These are phyloP conservation scores for Heliconius melpomene DNA, from an alignment of 1,140 invertebrate species.

Conservation along the genomic window DNA sequence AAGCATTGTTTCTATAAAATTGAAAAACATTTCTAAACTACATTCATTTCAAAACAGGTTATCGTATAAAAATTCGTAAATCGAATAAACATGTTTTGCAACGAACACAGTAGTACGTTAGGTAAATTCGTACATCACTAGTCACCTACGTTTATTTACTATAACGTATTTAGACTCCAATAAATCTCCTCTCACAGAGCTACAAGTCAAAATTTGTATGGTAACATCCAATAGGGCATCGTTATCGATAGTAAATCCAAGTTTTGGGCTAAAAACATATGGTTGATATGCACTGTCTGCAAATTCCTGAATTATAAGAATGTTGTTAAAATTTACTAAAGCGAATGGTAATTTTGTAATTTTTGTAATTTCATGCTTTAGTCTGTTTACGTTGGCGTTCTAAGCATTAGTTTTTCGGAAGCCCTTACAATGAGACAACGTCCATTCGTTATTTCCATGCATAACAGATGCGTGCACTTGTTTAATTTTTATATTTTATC, in stretches of 20 bases:
- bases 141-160: slow-evolving; percentile 77
- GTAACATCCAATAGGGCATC: slow-evolving; percentile 62
- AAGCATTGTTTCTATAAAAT: slow-evolving; percentile 37
- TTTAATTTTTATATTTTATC: not conserved
- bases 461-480: not conserved
- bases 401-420: slow-evolving; percentile 62
- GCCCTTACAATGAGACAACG: slow-evolving; percentile 50
- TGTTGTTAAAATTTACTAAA: slow-evolving; percentile 45
- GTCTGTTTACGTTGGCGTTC: slow-evolving; percentile 52
- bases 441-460: slow-evolving; percentile 32
- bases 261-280: slow-evolving; percentile 81
- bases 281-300: slow-evolving; percentile 62
- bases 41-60: slow-evolving; percentile 49
- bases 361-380: slow-evolving; percentile 57
- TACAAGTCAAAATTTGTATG: slow-evolving; percentile 77
- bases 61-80: no score
- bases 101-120: slow-evolving; percentile 58
- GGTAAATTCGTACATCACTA: slow-evolving; percentile 56
- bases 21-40: slow-evolving; percentile 63
- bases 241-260: slow-evolving; percentile 82
- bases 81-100: slow-evolving; percentile 38
- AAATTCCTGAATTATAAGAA: slow-evolving; percentile 71
- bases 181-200: slow-evolving; percentile 60
- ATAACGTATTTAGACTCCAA: slow-evolving; percentile 55
- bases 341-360: slow-evolving; percentile 48